phyloP scores from a whole-genome alignment of 2,888 invertebrate species.

The Dendrolimus houi region DNA sequence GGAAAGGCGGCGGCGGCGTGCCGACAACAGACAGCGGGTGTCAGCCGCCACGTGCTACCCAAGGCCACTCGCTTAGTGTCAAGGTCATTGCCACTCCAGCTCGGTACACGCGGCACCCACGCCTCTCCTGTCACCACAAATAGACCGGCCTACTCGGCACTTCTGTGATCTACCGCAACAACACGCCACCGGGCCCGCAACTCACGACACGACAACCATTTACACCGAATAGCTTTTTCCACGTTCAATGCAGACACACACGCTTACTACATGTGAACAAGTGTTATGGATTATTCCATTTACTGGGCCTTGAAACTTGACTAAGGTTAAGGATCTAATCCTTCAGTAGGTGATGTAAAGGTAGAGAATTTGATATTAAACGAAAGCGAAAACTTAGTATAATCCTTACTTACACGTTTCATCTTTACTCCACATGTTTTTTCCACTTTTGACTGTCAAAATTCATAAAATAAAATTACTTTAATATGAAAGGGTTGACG shows the following conservation, averaged over 20 bases:
- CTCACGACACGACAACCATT: slow-evolving; percentile 7
- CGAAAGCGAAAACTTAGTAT: too few species aligned
- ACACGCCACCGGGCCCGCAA: slow-evolving; percentile 36
- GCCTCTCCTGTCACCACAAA: slow-evolving; percentile 74
- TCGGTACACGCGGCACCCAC: slow-evolving; percentile 73
- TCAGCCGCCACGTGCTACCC: slow-evolving; percentile 77
- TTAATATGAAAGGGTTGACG: too few species aligned
- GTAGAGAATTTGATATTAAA: too few species aligned
- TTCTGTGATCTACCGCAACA: slow-evolving; percentile 51
- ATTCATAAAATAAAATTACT: too few species aligned
- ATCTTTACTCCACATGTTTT: too few species aligned
- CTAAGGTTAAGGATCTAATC: too few species aligned
- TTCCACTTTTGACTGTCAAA: too few species aligned
- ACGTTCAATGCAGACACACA: not conserved
- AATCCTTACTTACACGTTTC: too few species aligned
- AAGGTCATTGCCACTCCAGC: slow-evolving; percentile 76
- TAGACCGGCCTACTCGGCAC: slow-evolving; percentile 67
- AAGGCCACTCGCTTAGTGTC: slow-evolving; percentile 77
- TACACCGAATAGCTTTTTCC: not conserved
- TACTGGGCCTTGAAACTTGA: too few species aligned
- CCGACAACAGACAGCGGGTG: slow-evolving; percentile 75
- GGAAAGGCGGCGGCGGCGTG: slow-evolving; percentile 75
- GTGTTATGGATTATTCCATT: not conserved
- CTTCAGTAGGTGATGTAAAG: too few species aligned
- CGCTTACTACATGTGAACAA: not conserved